Percentiles rank a stretch among this genome's conserved stretches.
Conservation (phyloP, 1,140 invertebrate genomes). For the Cheumatopsyche charites region DNA sequence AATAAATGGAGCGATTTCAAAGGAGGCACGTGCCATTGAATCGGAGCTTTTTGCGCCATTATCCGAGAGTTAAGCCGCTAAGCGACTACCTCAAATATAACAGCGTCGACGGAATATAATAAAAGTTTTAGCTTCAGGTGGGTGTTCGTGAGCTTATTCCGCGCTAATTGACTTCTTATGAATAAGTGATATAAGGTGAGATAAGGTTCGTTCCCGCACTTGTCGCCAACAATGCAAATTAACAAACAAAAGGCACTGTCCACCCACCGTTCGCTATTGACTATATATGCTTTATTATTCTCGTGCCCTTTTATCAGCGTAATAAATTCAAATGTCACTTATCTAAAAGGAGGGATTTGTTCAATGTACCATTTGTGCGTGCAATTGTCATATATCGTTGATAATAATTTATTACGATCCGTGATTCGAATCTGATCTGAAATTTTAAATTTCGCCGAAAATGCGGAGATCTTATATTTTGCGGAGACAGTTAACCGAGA, state of each 20-base stretch:
- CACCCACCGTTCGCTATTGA: constrained; percentile 29
- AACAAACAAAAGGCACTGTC: constrained; percentile 43
- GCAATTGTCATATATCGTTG: too few relatives aligned
- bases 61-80: too few relatives aligned
- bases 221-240: constrained; percentile 36
- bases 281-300: constrained; percentile 17
- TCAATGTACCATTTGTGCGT: too few relatives aligned
- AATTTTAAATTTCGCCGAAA: too few relatives aligned
- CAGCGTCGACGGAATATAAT: too few relatives aligned
- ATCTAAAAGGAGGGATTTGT: too few relatives aligned
- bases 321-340: too few relatives aligned
- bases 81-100: too few relatives aligned
- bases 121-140: too few relatives aligned
- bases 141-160: constrained; percentile 9
- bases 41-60: not conserved
- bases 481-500: not conserved
- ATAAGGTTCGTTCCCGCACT: constrained; percentile 32
- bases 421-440: too few relatives aligned
- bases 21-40: constrained; percentile 19
- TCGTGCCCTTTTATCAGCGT: constrained; percentile 8
- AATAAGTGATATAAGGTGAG: constrained; percentile 28
- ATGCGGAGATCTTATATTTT: too few relatives aligned
- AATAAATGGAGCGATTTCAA: constrained; percentile 4
- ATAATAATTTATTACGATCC: too few relatives aligned
- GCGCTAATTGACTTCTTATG: constrained; percentile 32